phyloP scores from a whole-genome alignment of 2,797 vertebrate genomes.

The Lemur catta region DNA sequence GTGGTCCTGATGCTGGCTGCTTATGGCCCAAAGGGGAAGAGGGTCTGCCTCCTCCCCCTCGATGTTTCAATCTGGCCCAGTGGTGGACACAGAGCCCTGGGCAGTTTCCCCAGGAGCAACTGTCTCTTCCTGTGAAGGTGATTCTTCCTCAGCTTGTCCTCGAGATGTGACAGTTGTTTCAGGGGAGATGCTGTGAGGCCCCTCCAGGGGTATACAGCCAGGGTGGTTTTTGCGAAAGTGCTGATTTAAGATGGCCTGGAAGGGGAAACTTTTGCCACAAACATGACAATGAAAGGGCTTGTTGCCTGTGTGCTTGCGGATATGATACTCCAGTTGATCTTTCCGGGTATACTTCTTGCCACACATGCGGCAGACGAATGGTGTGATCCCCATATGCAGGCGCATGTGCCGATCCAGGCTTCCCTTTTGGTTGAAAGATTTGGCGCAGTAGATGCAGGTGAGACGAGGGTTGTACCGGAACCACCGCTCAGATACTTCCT shows the following conservation, averaged over 20 bases:
- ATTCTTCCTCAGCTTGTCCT: constrained; percentile 92
- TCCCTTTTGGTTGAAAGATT: constrained; percentile 99
- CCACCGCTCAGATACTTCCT: constrained; percentile 97
- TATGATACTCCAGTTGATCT: constrained; percentile 99
- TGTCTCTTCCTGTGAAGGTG: constrained; percentile 91
- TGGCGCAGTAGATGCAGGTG: constrained; percentile 99
- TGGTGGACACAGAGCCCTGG: constrained; percentile 96
- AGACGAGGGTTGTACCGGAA: constrained; percentile 98
- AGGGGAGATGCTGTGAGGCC: constrained; percentile 95
- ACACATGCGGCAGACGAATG: constrained; percentile 97
- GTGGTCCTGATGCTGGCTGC: constrained; percentile 76
- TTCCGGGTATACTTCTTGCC: constrained; percentile 99
- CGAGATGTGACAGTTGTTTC: constrained; percentile 96
- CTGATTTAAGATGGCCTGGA: constrained; percentile 99
- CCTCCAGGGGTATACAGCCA: constrained; percentile 93
- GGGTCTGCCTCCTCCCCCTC: constrained; percentile 72
- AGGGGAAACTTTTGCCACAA: constrained; percentile 98
- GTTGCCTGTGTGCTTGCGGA: constrained; percentile 99
- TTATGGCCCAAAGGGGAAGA: constrained; percentile 78
- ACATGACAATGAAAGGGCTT: constrained; percentile 99
- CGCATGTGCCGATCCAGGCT: constrained; percentile 99
- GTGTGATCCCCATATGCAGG: constrained; percentile 98
- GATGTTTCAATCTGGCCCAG: constrained; percentile 92
- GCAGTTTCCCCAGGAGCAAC: constrained; percentile 89
- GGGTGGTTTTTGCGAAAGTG: constrained; percentile 99